Percentiles rank a stretch among this genome's conserved stretches.
Evolutionary conservation across 2,888 invertebrate species (phyloP).

Genomic region (Dryobota labecula): DNA sequence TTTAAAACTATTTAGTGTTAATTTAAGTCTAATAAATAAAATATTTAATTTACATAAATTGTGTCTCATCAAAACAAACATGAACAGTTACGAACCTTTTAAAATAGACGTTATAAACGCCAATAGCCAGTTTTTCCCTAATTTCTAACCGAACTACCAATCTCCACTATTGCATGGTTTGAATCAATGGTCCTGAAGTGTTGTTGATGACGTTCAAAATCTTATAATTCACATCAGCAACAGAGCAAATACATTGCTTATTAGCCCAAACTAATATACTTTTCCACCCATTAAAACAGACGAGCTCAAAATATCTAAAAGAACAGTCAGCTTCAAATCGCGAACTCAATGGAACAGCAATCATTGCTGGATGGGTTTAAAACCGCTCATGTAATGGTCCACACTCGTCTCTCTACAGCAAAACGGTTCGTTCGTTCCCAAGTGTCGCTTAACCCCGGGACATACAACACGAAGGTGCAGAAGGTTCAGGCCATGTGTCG

Average conservation of each 20-base stretch:
- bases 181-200: background rate
- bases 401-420: slow-evolving; percentile 37
- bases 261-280: background rate
- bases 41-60: slow-evolving; percentile 2
- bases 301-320: slow-evolving; percentile 16
- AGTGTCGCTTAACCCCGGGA: slow-evolving; percentile 43
- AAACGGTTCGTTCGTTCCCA: slow-evolving; percentile 4
- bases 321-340: slow-evolving; percentile 1
- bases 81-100: too few relatives aligned
- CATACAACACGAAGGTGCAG: background rate
- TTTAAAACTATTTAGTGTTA: too few relatives aligned
- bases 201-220: background rate
- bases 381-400: slow-evolving; percentile 52
- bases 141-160: background rate
- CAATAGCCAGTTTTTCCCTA: background rate
- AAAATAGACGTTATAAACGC: background rate
- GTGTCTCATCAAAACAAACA: background rate
- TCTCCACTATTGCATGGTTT: background rate
- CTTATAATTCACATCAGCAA: background rate
- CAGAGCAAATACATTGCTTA: background rate
- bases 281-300: background rate
- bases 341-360: slow-evolving; percentile 39
- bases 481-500: slow-evolving; percentile 1
- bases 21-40: too few relatives aligned
- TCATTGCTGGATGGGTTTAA: slow-evolving; percentile 51